Conservation (phyloP, 2,888 invertebrate species). For the Platynereis dumerilii region DNA sequence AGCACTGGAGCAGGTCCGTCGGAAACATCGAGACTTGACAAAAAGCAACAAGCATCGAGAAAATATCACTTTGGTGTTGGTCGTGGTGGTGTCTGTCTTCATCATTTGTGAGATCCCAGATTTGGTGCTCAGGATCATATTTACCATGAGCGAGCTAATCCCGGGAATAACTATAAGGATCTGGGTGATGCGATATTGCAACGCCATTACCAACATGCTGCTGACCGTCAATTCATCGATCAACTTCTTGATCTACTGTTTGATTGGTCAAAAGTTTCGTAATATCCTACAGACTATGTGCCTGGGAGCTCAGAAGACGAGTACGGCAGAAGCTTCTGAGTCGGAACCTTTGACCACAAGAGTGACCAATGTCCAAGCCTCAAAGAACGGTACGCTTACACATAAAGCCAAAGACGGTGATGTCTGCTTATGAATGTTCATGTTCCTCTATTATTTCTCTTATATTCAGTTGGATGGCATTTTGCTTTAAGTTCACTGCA, state of each 20-base stretch:
- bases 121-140: conserved; percentile 25
- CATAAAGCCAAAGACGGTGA: conserved; percentile 4
- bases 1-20: conserved; percentile 32
- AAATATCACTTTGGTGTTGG: conserved; percentile 33
- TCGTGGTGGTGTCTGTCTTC: conserved; percentile 35
- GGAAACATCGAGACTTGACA: conserved; percentile 22
- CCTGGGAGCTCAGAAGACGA: background rate
- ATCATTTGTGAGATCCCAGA: conserved; percentile 34
- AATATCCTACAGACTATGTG: conserved; percentile 33
- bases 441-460: no score
- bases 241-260: conserved; percentile 39
- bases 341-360: conserved; percentile 29
- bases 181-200: conserved; percentile 15
- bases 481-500: no score
- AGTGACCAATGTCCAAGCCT: conserved; percentile 6
- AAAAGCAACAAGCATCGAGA: conserved; percentile 29
- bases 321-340: conserved; percentile 25
- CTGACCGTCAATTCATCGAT: conserved; percentile 37
- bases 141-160: conserved; percentile 21
- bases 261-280: conserved; percentile 37
- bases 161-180: conserved; percentile 1
- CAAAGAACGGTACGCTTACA: conserved; percentile 21
- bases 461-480: no score
- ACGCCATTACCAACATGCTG: conserved; percentile 31
- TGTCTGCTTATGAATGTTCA: no score